Evolutionary conservation across 2,888 invertebrate genomes (phyloP).

Genomic region (Polylopha cassiicola): DNA sequence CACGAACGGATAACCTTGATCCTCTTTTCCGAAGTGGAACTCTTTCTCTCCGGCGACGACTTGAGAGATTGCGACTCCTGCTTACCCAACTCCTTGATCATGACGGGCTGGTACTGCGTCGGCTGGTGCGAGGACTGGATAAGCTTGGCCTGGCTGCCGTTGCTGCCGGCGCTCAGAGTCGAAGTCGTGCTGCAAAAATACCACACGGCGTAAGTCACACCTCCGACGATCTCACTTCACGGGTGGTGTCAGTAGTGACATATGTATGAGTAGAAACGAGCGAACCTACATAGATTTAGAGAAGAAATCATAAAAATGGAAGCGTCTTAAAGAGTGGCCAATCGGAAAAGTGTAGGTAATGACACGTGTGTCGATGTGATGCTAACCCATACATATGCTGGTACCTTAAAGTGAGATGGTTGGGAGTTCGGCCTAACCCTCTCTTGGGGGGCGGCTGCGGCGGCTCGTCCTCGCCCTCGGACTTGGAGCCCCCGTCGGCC

Average conservation of each 20-base stretch:
- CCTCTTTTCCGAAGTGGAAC: slow-evolving; percentile 51
- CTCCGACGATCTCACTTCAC: background rate
- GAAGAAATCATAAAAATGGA: slow-evolving; percentile 28
- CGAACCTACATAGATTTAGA: slow-evolving; percentile 49
- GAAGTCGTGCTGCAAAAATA: slow-evolving; percentile 88
- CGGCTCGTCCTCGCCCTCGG: slow-evolving; percentile 91
- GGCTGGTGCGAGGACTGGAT: slow-evolving; percentile 97
- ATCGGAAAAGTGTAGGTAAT: slow-evolving; percentile 36
- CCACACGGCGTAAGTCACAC: slow-evolving; percentile 3
- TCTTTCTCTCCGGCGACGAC: slow-evolving; percentile 68
- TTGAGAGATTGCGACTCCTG: slow-evolving; percentile 72
- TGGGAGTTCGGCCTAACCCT: slow-evolving; percentile 92
- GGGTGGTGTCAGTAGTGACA: slow-evolving; percentile 39
- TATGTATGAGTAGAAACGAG: slow-evolving; percentile 64
- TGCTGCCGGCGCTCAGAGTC: slow-evolving; percentile 94
- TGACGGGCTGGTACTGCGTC: slow-evolving; percentile 92
- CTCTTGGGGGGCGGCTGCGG: slow-evolving; percentile 79
- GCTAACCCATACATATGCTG: slow-evolving; percentile 63
- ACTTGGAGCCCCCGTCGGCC: slow-evolving; percentile 85
- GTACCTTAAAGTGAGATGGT: slow-evolving; percentile 92
- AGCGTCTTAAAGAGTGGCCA: slow-evolving; percentile 29
- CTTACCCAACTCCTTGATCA: slow-evolving; percentile 94
- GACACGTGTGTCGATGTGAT: slow-evolving; percentile 37
- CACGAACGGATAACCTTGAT: slow-evolving; percentile 74
- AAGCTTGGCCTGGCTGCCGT: slow-evolving; percentile 93